Evolutionary conservation across 2,888 invertebrate species (phyloP), one percentile per base, ranked within the genome.

Genomic region (Frankliniella intonsa): DNA sequence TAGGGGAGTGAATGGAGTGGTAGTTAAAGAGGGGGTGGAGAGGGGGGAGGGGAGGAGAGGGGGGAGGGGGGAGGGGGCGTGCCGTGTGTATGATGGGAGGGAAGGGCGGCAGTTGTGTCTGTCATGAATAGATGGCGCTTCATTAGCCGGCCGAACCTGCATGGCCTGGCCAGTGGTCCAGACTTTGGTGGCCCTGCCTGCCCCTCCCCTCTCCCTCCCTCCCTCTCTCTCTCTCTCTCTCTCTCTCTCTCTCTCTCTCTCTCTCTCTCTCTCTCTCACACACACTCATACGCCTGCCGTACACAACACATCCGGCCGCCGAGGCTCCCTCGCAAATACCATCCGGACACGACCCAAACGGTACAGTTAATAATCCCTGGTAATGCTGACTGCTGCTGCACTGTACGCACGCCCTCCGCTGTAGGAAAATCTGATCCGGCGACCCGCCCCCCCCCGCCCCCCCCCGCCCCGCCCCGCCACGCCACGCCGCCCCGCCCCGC

Each of bases 51-150:
- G 51, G 51, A 9, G 51, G 51, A 12, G 9, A 12, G 51, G 55
- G 14, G 7, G 55, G 55, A 55, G 11, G 62, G 14, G 62, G 62
- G 17, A 3, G 62, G 17, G 11, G n/a, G 62, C 17, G 38, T 38
- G 38, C 38, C 38, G 38, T 38, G 38, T 38, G 38, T 38, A 38
- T 38, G 38, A 38, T 38, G 38, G 25, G 12, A 25, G 25, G 25
- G 69, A 25, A 62, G 62, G 69, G 69, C 69, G 25, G 22, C 69
- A 22, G 69, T 76, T 76, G 69, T 12, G 69, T 76, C 69, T 76
- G 69, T 76, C 69, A 76, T 76, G 69, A 76, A 76, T 76, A 76
- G 69, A 76, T 25, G 69, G 69, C 25, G 69, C 22, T 76, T 76
- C 69, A 76, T 76, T 76, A 76, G 69, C 69, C 69, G 55, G 55